These are phyloP conservation scores for Alosa alosa DNA, from an alignment of 2,113 vertebrate species.

Conservation along the genomic window DNA sequence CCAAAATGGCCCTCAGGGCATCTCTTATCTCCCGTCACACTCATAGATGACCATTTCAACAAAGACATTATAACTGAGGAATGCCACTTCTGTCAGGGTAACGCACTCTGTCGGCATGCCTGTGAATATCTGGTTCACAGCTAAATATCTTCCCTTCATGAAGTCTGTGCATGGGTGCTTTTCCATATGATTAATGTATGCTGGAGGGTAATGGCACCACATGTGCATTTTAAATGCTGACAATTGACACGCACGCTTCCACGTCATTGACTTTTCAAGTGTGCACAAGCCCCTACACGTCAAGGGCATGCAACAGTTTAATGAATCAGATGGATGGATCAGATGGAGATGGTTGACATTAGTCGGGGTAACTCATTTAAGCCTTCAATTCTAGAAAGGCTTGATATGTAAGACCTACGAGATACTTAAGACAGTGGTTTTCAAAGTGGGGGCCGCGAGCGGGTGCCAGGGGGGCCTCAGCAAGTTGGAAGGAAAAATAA, in stretches of 20 bases:
- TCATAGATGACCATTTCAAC: too few relatives aligned
- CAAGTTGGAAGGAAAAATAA: too few relatives aligned
- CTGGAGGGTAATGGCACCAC: not conserved
- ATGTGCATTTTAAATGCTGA: not conserved
- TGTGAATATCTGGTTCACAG: not conserved
- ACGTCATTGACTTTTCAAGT: not conserved
- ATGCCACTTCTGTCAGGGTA: not conserved
- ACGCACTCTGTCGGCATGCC: not conserved
- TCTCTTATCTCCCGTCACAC: too few relatives aligned
- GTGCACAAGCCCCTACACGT: not conserved
- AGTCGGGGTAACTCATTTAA: not conserved
- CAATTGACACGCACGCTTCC: not conserved
- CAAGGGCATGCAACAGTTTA: not conserved
- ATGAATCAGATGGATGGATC: not conserved
- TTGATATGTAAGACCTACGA: not conserved
- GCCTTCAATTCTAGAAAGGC: not conserved
- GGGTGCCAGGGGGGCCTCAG: too few relatives aligned
- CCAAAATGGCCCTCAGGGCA: not conserved
- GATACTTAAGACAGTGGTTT: too few relatives aligned
- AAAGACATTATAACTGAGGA: not conserved
- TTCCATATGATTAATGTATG: not conserved
- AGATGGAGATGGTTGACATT: not conserved
- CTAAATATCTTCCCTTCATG: not conserved
- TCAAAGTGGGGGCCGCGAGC: too few relatives aligned
- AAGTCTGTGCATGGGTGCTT: not conserved